phyloP scores from a whole-genome alignment of 2,113 vertebrate species.

The Cinclus mexicanus region DNA sequence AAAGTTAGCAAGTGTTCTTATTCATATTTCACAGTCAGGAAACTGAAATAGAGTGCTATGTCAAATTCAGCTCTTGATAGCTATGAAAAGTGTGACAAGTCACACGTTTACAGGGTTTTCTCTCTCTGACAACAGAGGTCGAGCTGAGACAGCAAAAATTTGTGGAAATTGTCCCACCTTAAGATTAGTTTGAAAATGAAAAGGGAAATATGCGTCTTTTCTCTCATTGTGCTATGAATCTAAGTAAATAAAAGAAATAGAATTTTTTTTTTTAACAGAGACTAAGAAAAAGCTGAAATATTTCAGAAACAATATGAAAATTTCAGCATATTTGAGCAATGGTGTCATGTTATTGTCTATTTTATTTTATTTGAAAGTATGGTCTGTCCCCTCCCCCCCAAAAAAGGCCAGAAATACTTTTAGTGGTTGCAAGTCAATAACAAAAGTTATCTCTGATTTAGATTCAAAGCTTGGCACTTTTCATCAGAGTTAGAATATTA shows the following conservation, averaged over 20 bases:
- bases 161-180: background rate
- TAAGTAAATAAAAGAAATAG: background rate
- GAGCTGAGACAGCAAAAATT: background rate
- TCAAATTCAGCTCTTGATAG: background rate
- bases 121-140: background rate
- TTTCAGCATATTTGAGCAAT: background rate
- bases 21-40: background rate
- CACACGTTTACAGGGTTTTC: background rate
- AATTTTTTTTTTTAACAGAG: background rate
- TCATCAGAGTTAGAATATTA: background rate
- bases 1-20: background rate
- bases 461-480: background rate
- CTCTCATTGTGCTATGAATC: background rate
- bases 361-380: background rate
- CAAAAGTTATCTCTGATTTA: background rate
- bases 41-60: background rate
- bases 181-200: background rate
- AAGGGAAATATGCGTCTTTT: background rate
- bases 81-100: background rate
- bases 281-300: background rate
- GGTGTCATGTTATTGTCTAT: background rate
- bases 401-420: fast-evolving
- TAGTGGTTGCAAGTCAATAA: background rate
- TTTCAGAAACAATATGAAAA: background rate
- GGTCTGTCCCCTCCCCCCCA: fast-evolving